Evolutionary conservation across 2,113 vertebrate genomes (phyloP), one percentile per base, ranked within the genome.

Genomic region (Cinclus mexicanus): DNA sequence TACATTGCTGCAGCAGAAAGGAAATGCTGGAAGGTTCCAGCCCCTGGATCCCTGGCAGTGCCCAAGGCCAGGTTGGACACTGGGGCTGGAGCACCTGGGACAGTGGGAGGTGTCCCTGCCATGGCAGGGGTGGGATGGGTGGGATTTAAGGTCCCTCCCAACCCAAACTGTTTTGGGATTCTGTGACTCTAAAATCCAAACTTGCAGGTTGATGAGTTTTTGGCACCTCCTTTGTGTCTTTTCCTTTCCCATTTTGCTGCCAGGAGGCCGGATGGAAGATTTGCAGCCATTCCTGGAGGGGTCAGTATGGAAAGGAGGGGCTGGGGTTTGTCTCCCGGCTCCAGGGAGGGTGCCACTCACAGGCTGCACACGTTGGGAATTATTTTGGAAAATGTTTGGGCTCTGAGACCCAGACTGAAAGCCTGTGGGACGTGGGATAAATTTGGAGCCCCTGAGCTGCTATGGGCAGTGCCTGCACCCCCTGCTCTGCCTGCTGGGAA

Each of bases 401-500:
- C 39, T n/a, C 9, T 16, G 37, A 74, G 85, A 42, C 22, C 44
- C 64, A 64, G 19, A 44, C 10, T 20, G 7, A 33, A 23, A 67
- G 2, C 47, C 14, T 37, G 21, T 12, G n/a, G 33, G 42, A 13
- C 21, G 2, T 0, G 5, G 44, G 3, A 24, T 23, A 19, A 9
- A 12, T 15, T 1, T 11, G 28, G 41, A n/a, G 59, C 35, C 3
- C 23, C 37, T 1, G 8, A 6, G 0, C 17, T 44, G 31, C 37
- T 1, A 0, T 7, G 37, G 49, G 52, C 61, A 39, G 20, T 2
- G 31, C 19, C 59, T 20, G 39, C 1, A 3, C 26, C 61, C 21
- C 55, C 23, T 7, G 0, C 9, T 0, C 26, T 19, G 23, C 65
- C 29, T 39, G 42, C n/a, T 31, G 72, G 56, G 52, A 46, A 4